Conservation (phyloP, 2,797 vertebrate genomes). For the Semotilus atromaculatus region DNA sequence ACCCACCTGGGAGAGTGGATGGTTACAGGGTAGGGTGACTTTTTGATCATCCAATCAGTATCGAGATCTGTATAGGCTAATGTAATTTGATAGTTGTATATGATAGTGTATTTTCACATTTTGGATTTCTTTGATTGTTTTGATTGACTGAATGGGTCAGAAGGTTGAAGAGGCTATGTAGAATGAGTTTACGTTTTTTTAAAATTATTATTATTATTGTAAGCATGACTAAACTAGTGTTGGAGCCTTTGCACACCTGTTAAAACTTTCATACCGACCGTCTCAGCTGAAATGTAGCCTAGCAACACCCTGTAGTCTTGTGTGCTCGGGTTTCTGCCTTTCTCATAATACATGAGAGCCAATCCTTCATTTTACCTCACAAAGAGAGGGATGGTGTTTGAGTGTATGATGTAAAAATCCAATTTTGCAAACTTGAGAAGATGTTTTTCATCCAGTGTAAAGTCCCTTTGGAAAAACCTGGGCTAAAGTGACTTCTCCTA, state of each 20-base stretch:
- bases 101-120: neutral
- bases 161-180: neutral
- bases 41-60: conserved; percentile 6
- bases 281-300: conserved; percentile 80
- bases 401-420: neutral
- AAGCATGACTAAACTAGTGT: conserved; percentile 4
- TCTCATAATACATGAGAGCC: conserved; percentile 79
- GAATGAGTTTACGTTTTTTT: too few species aligned
- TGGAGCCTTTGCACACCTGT: conserved; percentile 61
- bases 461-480: neutral
- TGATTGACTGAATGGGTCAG: neutral
- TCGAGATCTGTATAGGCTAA: neutral
- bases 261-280: conserved; percentile 84
- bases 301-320: conserved; percentile 75
- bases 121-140: neutral
- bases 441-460: neutral
- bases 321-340: conserved; percentile 85
- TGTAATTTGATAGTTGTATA: neutral
- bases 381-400: neutral
- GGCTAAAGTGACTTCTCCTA: neutral
- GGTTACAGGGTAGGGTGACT: conserved; percentile 80
- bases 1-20: conserved; percentile 78
- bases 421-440: neutral
- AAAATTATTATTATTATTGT: neutral
- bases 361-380: conserved; percentile 46